Base-by-base conservation (phyloP, 2,888 invertebrate genomes). In the Erebia epiphron region DNA sequence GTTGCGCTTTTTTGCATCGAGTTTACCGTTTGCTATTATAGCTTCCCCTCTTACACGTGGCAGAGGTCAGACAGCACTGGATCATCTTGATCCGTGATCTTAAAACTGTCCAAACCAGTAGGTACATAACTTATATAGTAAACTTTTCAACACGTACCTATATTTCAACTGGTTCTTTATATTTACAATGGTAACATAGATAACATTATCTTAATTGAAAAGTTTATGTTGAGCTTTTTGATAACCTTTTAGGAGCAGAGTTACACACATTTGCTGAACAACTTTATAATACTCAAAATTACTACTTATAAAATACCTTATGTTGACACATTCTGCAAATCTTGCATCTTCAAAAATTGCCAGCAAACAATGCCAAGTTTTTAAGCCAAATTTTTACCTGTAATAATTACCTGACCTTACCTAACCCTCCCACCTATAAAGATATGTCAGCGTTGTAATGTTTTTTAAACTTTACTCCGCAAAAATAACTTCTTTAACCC, bases 141-240 rank as follows among this genome's bases (percentile, higher is more conserved):
- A 13, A n/a, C 49, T 5, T 13, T 50, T 14, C 18, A 18, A 54
- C 54, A 54, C 7, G 18, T 21, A 4, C 26, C 7, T 35, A 35
- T 13, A 11, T 46, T 46, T 46, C 0, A 11, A 11, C 46, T 46
- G 46, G 11, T 46, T 13, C 46, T 46, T 46, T 46, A 46, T 11
- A 46, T 46, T 46, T 0, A n/a, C 1, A 16, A 21, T 26, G 11
- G 11, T 11, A 13, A 21, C 26, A 56, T 56, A 56, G 56, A 56
- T 26, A 56, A 56, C 56, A 56, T 56, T 11, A 56, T 21, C 21
- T 10, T 56, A 56, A 21, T 56, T 21, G 56, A 21, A 56, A 56
- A 21, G 11, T 26, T 21, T 56, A 13, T 56, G 18, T 26, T 56
- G 5, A n/a, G n/a, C 50, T n/a, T 13, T 21, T 21, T 56, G 21